Evolutionary conservation across 2,888 invertebrate species (phyloP), one percentile per base, ranked within the genome.

Genomic region (Prenolepis imparis): DNA sequence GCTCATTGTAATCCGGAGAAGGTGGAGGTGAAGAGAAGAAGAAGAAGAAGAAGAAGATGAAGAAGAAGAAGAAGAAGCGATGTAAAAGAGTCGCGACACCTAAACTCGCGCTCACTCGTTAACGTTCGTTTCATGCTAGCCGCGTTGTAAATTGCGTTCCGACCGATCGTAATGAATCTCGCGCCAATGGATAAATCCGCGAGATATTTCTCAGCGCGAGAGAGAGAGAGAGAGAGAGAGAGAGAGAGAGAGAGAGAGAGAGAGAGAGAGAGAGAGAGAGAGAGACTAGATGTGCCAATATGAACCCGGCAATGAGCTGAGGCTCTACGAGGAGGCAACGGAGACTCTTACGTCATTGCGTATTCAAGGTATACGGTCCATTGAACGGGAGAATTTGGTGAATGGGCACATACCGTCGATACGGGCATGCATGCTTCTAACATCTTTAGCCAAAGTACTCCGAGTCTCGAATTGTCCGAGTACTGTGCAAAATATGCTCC

Each of bases 361-460:
- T 92, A 93, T 93, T 93, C 92, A 92, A 88, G 85, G 81, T 89
- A 28, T 28, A 89, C 91, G 89, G 88, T 89, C 89, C 89, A 92
- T 92, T 92, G 92, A 92, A 90, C 91, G 88, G 90, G 89, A 89
- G 92, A 91, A 92, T 93, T 93, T 91, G 93, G 92, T 93, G 93
- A 93, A 93, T 92, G 93, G 91, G 81, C 83, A 66, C 64, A 83
- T 82, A 84, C 84, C 61, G 52, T 48, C 78, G 81, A 87, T 78
- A 70, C 72, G 77, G 32, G 63, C 61, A 57, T 72, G 57, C 81
- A 73, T 75, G n/a, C 59, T 82, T 57, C 48, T n/a, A 52, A 52
- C 73, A 78, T 48, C 59, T 61, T 67, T n/a, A 41, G 39, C 32
- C 24, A 44, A 57, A 68, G 39, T 41, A 0, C 24, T 8, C 36